A percentile compares a stretch with the other conserved stretches of the same genome.
Evolutionary conservation across 2,888 invertebrate species (phyloP).

Genomic region (Hermodice carunculata): DNA sequence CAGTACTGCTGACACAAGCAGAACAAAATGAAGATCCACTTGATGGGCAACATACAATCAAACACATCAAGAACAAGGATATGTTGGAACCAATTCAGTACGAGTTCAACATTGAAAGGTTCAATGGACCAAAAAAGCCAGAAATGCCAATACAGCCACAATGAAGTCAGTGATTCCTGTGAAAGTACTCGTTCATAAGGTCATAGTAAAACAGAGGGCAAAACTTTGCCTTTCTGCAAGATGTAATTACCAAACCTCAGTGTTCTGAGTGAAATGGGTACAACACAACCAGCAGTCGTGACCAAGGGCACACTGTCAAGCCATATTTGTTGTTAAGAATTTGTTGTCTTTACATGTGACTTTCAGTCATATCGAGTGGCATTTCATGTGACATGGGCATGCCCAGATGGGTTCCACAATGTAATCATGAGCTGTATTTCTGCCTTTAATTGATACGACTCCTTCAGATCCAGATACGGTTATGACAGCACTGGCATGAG

Average conservation of each 20-base stretch:
- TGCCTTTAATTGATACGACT: not conserved
- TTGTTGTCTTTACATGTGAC: not conserved
- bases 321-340: too few species aligned
- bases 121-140: constrained; percentile 22
- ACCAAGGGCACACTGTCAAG: too few species aligned
- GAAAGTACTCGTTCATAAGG: too few species aligned
- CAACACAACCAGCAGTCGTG: too few species aligned
- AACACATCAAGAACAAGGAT: not conserved
- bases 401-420: not conserved
- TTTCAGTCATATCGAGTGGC: not conserved
- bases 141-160: constrained; percentile 10
- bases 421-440: not conserved
- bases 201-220: too few species aligned
- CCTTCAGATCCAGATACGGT: not conserved
- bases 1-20: constrained; percentile 22
- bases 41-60: not conserved
- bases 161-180: too few species aligned
- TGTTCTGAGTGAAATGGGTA: too few species aligned
- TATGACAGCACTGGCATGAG: not conserved
- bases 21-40: not conserved
- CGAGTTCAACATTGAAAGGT: constrained; percentile 19
- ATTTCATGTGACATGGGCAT: not conserved
- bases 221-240: too few species aligned
- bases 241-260: too few species aligned
- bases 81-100: not conserved